Conservation (phyloP, 2,888 invertebrate species). For the Lithophane socia region DNA sequence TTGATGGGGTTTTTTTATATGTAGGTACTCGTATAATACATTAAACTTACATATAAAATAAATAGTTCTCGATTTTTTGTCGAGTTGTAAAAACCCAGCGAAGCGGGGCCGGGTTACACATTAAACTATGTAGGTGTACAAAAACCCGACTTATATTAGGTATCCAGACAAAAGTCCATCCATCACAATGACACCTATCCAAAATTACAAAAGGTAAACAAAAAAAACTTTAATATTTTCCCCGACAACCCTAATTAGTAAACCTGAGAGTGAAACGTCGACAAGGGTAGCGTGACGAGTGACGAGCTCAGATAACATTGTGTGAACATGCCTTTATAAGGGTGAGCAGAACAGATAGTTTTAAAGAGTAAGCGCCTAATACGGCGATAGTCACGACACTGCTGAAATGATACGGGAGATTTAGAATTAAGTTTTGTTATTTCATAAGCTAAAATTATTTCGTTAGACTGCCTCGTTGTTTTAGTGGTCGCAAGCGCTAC, state of each 20-base stretch:
- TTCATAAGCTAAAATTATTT: neutral
- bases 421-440: neutral
- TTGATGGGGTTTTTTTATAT: neutral
- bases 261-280: constrained; percentile 44
- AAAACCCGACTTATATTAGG: neutral
- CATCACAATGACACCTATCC: neutral
- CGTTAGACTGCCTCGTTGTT: too few relatives aligned
- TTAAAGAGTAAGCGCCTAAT: neutral
- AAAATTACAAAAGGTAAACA: neutral
- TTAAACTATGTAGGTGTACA: neutral
- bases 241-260: constrained; percentile 52
- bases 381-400: neutral
- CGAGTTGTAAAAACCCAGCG: neutral
- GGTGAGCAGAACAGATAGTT: constrained; percentile 7
- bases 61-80: neutral
- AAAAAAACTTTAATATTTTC: neutral
- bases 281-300: constrained; percentile 48
- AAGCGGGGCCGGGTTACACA: neutral
- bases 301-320: constrained; percentile 50
- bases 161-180: neutral
- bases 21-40: too few relatives aligned
- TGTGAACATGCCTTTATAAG: constrained; percentile 40
- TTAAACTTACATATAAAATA: neutral
- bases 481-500: too few relatives aligned
- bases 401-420: neutral